These are phyloP conservation scores for Euthynnus affinis DNA, from an alignment of 2,797 vertebrate genomes.

Conservation along the genomic window DNA sequence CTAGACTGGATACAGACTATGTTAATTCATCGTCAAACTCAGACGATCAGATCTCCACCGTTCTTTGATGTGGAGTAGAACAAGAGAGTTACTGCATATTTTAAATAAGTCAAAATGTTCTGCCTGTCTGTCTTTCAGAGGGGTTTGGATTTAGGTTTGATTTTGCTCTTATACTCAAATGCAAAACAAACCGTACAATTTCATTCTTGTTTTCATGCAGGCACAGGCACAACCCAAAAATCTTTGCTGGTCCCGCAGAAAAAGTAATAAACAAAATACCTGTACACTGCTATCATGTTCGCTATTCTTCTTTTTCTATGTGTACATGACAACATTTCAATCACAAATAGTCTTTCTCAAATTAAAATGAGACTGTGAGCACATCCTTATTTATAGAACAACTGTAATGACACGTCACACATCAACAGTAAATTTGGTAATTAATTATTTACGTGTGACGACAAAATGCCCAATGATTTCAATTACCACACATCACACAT, in stretches of 20 bases:
- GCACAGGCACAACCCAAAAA: neutral
- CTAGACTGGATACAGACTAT: conserved; percentile 30
- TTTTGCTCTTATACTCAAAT: neutral
- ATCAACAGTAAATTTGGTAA: conserved; percentile 2
- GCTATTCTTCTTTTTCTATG: neutral
- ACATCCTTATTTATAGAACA: conserved; percentile 12
- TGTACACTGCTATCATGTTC: neutral
- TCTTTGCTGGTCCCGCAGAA: neutral
- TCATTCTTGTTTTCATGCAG: neutral
- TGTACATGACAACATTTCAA: neutral
- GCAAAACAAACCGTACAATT: neutral
- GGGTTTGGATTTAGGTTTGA: conserved; percentile 8
- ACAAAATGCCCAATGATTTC: conserved; percentile 3
- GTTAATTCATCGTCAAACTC: conserved; percentile 47
- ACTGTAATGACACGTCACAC: conserved; percentile 7
- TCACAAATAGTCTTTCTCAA: neutral
- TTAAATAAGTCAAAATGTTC: conserved; percentile 10
- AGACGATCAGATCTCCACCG: neutral
- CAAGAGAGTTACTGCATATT: conserved; percentile 16
- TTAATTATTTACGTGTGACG: neutral
- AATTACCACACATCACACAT: neutral
- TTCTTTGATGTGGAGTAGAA: conserved; percentile 21
- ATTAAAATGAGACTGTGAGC: conserved; percentile 14
- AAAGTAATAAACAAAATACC: neutral
- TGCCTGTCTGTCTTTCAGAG: neutral